Conservation (phyloP, 2,797 vertebrate species). For the Chaenodraco wilsoni region DNA sequence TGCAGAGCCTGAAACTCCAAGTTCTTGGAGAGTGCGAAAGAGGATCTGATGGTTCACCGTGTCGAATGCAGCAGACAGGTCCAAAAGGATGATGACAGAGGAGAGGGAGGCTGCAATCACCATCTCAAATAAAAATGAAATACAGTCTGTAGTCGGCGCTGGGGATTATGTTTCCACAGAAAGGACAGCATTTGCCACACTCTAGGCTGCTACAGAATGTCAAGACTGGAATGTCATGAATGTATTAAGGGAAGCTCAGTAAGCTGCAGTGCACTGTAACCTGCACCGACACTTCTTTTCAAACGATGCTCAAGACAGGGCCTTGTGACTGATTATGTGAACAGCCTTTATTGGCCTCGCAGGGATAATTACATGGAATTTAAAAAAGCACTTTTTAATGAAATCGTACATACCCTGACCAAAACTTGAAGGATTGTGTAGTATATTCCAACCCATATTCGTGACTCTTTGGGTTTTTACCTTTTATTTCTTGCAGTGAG, state of each 20-base stretch:
- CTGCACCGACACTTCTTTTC: constrained; percentile 15
- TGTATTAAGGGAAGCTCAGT: constrained; percentile 53
- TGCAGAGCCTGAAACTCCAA: too few relatives aligned
- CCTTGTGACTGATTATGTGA: constrained; percentile 11
- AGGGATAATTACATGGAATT: constrained; percentile 40
- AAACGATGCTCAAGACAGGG: constrained; percentile 7
- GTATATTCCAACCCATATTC: constrained; percentile 16
- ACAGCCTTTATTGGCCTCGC: constrained; percentile 28
- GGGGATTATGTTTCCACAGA: constrained; percentile 66
- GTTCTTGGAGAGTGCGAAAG: too few relatives aligned
- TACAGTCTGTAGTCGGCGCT: constrained; percentile 44
- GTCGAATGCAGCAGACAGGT: too few relatives aligned
- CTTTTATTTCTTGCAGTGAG: constrained; percentile 24
- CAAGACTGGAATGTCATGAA: constrained; percentile 66
- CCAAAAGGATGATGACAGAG: too few relatives aligned
- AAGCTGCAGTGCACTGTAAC: constrained; percentile 39
- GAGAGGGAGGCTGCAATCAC: constrained; percentile 8
- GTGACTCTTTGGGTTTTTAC: constrained; percentile 16
- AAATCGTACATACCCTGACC: neutral
- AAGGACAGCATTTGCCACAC: constrained; percentile 53
- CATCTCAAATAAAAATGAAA: constrained; percentile 49
- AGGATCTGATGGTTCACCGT: too few relatives aligned
- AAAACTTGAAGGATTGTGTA: constrained; percentile 1
- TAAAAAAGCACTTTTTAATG: constrained; percentile 15
- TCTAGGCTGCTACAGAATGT: constrained; percentile 52